Base-by-base conservation (phyloP, 2,888 invertebrate species). In the Coremacera marginata region DNA sequence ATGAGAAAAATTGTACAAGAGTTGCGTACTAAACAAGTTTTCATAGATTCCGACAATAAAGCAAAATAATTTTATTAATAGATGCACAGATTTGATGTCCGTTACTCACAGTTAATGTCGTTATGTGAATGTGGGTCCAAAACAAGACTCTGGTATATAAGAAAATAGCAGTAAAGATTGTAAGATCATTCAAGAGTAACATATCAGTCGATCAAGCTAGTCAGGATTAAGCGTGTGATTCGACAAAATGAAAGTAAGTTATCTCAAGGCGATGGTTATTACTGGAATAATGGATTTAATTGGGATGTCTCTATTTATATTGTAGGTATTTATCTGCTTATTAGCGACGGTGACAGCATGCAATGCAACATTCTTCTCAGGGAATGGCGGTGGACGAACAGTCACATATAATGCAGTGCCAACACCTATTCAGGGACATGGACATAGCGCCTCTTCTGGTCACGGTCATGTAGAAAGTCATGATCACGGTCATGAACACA, bases 261-360 rank as follows among this genome's bases (percentile, higher is more conserved):
- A n/a, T n/a, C n/a, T n/a, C n/a, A n/a, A n/a, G n/a, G n/a, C n/a
- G n/a, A n/a, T n/a, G 65, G 65, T 16, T 34, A 31, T 31, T 31
- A 31, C 5, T 31, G 5, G 55, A 2, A 55, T 55, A 55, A 44
- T 11, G 44, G 14, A 44, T 44, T 44, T 44, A 44, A 16, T n/a
- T 11, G 25, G n/a, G n/a, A 65, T 37, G 22, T 68, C 22, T 67
- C 3, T 37, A 31, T 65, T 76, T 63, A 34, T 65, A 52, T 70
- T 62, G 9, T 73, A 87, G 87, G 79, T 82, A 78, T 82, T 86
- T 75, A 80, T 87, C 79, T 88, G 84, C 78, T 81, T 88, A 67
- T 75, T 87, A 72, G 84, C 83, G 75, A 78, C 78, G 62, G 68
- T 85, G 11, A 81, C 83, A 77, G 78, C 79, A 19, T 84, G 87